Conservation (phyloP, 1,140 invertebrate species). For the Melanaphis sacchari region DNA sequence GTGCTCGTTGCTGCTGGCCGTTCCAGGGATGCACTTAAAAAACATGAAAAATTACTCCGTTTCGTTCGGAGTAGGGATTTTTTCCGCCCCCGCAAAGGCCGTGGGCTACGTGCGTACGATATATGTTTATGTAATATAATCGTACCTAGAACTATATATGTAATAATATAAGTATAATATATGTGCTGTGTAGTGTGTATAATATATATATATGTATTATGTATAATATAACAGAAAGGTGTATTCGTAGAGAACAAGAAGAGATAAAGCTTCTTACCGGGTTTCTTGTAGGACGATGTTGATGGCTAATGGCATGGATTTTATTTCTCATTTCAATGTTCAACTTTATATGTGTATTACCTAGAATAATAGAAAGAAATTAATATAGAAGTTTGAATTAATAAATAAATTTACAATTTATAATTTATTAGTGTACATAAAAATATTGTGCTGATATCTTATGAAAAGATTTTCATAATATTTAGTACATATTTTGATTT, state of each 20-base stretch:
- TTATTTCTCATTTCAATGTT: background rate
- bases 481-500: background rate
- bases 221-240: background rate
- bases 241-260: background rate
- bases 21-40: constrained; percentile 45
- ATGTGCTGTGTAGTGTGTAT: background rate
- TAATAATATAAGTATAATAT: background rate
- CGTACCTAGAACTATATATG: background rate
- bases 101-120: background rate
- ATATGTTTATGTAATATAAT: background rate
- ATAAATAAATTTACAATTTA: background rate
- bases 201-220: background rate
- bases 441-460: background rate
- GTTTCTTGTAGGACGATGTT: background rate
- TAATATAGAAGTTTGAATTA: background rate
- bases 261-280: background rate
- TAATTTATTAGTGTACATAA: background rate
- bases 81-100: background rate
- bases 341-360: too few species aligned
- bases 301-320: background rate
- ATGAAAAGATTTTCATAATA: background rate
- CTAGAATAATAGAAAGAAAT: background rate
- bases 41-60: constrained; percentile 55
- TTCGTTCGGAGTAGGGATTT: constrained; percentile 8
- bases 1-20: background rate